Base-by-base conservation (phyloP, 2,888 invertebrate species). In the Drosophila birchii region DNA sequence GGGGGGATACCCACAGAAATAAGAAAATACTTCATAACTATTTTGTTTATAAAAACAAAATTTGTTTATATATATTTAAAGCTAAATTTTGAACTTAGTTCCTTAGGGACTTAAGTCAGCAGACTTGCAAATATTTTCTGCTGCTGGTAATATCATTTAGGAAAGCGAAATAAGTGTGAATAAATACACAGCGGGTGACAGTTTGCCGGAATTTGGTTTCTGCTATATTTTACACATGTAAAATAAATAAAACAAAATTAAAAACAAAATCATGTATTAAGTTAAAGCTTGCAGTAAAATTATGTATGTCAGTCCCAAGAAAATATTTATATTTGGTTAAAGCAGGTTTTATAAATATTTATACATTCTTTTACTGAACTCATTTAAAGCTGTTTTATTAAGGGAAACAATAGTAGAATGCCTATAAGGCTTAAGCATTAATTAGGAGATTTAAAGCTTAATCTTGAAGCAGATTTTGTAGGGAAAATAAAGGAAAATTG, bases 301-400 rank as follows among this genome's bases (percentile, higher is more conserved):
- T 26, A 6, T 3, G 26, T 5, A 8, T 9, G 26, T 45, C n/a
- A n/a, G 2, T 6, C 11, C 6, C 4, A 47, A 29, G 12, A 29
- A 47, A 29, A 47, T 47, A 18, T 47, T 47, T 18, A 32, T 18
- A 12, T 32, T n/a, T 29, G n/a, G 5, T n/a, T 9, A 11, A 47
- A 11, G 45, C 5, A 0, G 1, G 12, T 29, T 29, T 18, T 29
- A 2, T 29, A 18, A 29, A 47, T n/a, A 47, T 47, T n/a, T 47
- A 18, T 6, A 0, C 3, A 12, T 12, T 43, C 1, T 3, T 12
- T 20, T 3, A 12, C 5, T 12, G 5, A n/a, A n/a, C 3, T n/a
- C n/a, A 3, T 47, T 47, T n/a, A 11, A 9, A 45, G n/a, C 18
- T 1, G 41, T 18, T 41, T 41, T 49, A 7, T 18, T 7, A 18